Conservation (phyloP, 2,888 invertebrate genomes). For the Cataglyphis rosenhaueri region DNA sequence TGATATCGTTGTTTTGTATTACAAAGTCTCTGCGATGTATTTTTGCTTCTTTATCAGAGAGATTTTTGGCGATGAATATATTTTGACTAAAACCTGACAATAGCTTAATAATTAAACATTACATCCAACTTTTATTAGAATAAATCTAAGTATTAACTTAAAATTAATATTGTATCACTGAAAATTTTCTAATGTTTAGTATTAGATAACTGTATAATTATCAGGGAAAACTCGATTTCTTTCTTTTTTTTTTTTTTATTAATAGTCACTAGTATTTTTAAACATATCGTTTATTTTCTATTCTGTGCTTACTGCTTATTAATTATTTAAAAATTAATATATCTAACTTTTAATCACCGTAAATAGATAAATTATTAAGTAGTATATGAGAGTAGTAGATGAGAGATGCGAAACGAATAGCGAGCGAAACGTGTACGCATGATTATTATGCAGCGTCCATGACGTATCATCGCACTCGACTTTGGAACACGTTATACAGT, state of each 20-base stretch:
- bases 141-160: background rate
- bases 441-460: slow-evolving; percentile 32
- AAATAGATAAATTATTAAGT: slow-evolving; percentile 18
- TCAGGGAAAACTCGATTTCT: background rate
- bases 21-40: background rate
- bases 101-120: background rate
- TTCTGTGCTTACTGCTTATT: background rate
- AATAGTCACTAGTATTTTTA: background rate
- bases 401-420: background rate
- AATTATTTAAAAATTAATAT: background rate
- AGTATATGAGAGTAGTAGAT: too few species aligned
- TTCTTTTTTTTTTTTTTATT: background rate
- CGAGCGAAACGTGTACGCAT: background rate
- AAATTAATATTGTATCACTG: background rate
- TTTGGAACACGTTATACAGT: slow-evolving; percentile 51
- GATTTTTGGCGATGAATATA: background rate
- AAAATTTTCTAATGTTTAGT: background rate
- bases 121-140: background rate
- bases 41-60: background rate
- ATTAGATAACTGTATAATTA: background rate
- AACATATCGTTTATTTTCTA: background rate
- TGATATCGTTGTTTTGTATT: slow-evolving; percentile 5
- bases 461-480: slow-evolving; percentile 49
- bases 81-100: background rate
- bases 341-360: background rate